Conservation (phyloP, 2,797 vertebrate species). For the Mionectes olivaceus region DNA sequence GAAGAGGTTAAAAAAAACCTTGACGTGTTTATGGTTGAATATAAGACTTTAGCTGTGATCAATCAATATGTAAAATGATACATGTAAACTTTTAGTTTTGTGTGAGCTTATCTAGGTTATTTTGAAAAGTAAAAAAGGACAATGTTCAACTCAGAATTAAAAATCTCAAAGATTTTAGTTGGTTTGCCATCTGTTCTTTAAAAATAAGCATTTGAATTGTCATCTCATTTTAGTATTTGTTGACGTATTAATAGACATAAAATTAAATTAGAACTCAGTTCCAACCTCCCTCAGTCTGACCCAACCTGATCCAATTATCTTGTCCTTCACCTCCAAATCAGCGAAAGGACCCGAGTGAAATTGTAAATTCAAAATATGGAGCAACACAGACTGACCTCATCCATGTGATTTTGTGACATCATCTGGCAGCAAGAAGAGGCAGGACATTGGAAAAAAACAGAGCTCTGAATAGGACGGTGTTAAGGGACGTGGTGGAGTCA, state of each 20-base stretch:
- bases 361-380: neutral
- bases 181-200: neutral
- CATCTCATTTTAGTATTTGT: neutral
- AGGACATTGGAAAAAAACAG: neutral
- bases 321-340: neutral
- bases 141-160: neutral
- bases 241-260: neutral
- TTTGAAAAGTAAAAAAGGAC: neutral
- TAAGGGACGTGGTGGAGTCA: rapidly evolving
- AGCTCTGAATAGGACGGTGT: neutral
- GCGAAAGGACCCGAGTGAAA: neutral
- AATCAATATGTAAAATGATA: neutral
- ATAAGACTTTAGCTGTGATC: neutral
- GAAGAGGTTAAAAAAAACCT: neutral
- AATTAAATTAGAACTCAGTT: neutral
- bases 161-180: neutral
- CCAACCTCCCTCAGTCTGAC: neutral
- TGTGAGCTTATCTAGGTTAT: neutral
- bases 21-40: neutral
- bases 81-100: neutral
- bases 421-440: neutral
- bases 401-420: neutral
- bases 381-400: neutral
- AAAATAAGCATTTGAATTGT: neutral
- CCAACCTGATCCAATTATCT: neutral